phyloP scores from a whole-genome alignment of 2,888 invertebrate genomes.

The Drosophila incognita region DNA sequence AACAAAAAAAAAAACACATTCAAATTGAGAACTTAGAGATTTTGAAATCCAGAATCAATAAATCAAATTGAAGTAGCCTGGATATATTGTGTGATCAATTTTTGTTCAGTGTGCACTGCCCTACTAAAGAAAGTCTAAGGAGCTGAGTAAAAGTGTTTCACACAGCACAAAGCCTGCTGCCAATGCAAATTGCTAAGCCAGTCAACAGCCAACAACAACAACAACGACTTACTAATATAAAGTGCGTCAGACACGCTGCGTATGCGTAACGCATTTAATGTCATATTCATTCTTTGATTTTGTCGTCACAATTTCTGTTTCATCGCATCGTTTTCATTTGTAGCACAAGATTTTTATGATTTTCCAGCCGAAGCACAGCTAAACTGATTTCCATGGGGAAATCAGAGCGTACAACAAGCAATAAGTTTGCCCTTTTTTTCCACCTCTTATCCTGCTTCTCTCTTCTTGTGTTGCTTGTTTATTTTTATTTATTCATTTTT shows the following conservation, averaged over 20 bases:
- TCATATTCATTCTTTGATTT: slow-evolving; percentile 53
- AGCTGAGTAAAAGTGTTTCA: slow-evolving; percentile 44
- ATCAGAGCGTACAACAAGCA: slow-evolving; percentile 62
- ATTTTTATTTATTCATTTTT: slow-evolving; percentile 32
- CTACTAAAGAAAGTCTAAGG: slow-evolving; percentile 20
- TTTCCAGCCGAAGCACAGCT: slow-evolving; percentile 73
- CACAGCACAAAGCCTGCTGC: slow-evolving; percentile 37
- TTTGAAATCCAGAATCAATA: too few species aligned
- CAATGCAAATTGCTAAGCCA: slow-evolving; percentile 71
- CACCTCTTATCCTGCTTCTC: slow-evolving; percentile 23
- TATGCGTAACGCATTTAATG: slow-evolving; percentile 67
- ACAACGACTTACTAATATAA: slow-evolving; percentile 23
- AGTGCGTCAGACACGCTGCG: slow-evolving; percentile 63
- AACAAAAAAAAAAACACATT: not conserved
- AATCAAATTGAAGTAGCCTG: not conserved
- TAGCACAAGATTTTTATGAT: slow-evolving; percentile 83
- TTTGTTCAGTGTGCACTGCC: not conserved
- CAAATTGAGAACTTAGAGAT: too few species aligned
- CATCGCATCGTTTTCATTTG: slow-evolving; percentile 73
- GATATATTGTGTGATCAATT: not conserved
- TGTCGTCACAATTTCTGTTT: slow-evolving; percentile 52
- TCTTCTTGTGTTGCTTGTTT: not conserved
- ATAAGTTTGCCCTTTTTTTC: slow-evolving; percentile 53
- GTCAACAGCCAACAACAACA: slow-evolving; percentile 21
- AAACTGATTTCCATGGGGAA: slow-evolving; percentile 85